These are phyloP conservation scores for Clitarchus hookeri DNA, from an alignment of 2,888 invertebrate genomes.

Conservation along the genomic window DNA sequence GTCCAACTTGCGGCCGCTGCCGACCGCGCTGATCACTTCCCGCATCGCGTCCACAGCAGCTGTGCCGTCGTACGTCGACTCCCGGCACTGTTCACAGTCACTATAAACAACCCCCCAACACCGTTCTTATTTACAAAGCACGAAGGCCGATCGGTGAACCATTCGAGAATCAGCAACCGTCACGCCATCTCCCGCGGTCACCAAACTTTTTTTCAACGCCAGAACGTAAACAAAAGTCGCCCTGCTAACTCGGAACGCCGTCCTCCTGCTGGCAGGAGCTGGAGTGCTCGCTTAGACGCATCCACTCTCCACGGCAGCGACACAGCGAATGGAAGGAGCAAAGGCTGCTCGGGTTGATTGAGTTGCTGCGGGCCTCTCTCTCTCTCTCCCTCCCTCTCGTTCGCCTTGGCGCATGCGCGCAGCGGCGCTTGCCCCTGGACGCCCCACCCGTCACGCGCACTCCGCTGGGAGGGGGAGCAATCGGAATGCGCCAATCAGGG, in stretches of 20 bases:
- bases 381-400: not conserved
- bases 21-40: conserved; percentile 33
- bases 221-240: no score
- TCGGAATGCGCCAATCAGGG: conserved; percentile 7
- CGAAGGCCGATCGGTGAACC: not conserved
- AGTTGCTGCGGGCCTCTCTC: not conserved
- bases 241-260: not conserved
- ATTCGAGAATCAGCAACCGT: not conserved
- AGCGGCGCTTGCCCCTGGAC: not conserved
- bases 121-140: not conserved
- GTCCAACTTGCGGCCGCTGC: conserved; percentile 30
- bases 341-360: conserved; percentile 17
- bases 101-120: not conserved
- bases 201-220: no score
- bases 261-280: conserved; percentile 28
- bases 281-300: not conserved
- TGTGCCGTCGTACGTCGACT: not conserved
- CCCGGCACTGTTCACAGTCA: not conserved
- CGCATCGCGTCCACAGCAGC: conserved; percentile 15
- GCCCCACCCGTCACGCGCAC: not conserved
- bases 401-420: not conserved
- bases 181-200: not conserved
- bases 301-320: conserved; percentile 36
- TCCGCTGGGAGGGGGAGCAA: not conserved
- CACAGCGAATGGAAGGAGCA: conserved; percentile 27